phyloP scores from a whole-genome alignment of 2,888 invertebrate genomes.

The Tipula confusa region DNA sequence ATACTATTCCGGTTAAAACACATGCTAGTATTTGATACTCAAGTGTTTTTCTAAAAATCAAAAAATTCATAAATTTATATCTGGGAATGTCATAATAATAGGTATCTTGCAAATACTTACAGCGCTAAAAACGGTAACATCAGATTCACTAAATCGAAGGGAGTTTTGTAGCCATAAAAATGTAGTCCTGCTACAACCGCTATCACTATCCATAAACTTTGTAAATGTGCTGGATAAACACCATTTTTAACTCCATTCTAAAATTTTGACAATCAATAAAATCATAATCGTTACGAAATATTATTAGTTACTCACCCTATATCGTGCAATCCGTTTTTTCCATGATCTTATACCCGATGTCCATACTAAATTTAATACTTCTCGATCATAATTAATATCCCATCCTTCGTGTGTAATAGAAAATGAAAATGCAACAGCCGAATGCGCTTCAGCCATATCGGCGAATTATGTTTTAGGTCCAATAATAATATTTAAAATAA shows the following conservation, averaged over 20 bases:
- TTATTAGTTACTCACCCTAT: slow-evolving; percentile 64
- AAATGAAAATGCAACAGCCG: slow-evolving; percentile 96
- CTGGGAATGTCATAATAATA: no score
- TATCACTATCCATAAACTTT: slow-evolving; percentile 81
- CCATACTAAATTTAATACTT: slow-evolving; percentile 93
- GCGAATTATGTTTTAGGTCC: not conserved
- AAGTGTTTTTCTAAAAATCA: slow-evolving; percentile 55
- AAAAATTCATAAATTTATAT: not conserved
- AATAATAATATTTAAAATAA: not conserved
- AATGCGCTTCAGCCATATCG: slow-evolving; percentile 95
- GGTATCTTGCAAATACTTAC: slow-evolving; percentile 54
- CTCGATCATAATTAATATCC: slow-evolving; percentile 95
- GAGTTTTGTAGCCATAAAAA: slow-evolving; percentile 73
- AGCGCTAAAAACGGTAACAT: slow-evolving; percentile 68
- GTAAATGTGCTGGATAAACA: slow-evolving; percentile 90
- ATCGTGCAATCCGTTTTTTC: slow-evolving; percentile 87
- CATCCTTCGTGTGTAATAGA: slow-evolving; percentile 97
- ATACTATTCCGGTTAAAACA: slow-evolving; percentile 65
- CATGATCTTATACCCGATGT: slow-evolving; percentile 91
- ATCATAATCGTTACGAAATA: not conserved
- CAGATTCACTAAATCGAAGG: slow-evolving; percentile 76
- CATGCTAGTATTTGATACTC: slow-evolving; percentile 72
- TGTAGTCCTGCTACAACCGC: slow-evolving; percentile 73
- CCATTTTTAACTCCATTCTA: slow-evolving; percentile 95
- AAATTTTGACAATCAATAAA: slow-evolving; percentile 42